phyloP scores from a whole-genome alignment of 2,797 vertebrate species.

The Sternotherus odoratus region DNA sequence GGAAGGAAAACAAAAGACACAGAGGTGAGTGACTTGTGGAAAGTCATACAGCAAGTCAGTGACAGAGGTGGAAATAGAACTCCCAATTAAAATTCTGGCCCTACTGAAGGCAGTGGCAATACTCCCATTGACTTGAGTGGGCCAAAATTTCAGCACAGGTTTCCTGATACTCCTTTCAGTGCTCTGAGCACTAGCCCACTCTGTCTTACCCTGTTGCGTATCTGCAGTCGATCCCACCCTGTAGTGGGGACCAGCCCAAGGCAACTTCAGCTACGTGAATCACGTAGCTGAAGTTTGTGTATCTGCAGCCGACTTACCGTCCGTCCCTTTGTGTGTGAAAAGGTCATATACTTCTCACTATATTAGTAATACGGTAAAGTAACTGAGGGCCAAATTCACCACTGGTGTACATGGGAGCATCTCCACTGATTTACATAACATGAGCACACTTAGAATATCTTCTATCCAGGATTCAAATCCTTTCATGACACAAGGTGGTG shows the following conservation, averaged over 20 bases:
- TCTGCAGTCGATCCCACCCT: too few relatives aligned
- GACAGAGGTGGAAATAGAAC: background rate
- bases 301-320: too few relatives aligned
- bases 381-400: background rate
- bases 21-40: background rate
- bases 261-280: too few relatives aligned
- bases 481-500: background rate
- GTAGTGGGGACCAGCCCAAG: too few relatives aligned
- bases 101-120: background rate
- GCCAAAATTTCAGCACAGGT: background rate
- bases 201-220: background rate
- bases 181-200: background rate
- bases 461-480: background rate
- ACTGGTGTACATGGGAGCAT: background rate
- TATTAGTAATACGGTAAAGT: constrained; percentile 11
- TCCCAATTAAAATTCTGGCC: background rate
- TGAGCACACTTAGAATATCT: background rate
- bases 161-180: background rate
- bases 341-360: background rate
- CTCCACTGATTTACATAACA: background rate
- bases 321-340: background rate
- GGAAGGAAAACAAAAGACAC: background rate
- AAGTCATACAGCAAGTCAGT: background rate
- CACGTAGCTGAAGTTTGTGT: too few relatives aligned
- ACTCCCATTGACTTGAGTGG: background rate